Percentiles rank a stretch among this genome's conserved stretches.
These are phyloP conservation scores for Dyspetes luteomarginatus DNA, from an alignment of 2,888 invertebrate species.

Conservation along the genomic window DNA sequence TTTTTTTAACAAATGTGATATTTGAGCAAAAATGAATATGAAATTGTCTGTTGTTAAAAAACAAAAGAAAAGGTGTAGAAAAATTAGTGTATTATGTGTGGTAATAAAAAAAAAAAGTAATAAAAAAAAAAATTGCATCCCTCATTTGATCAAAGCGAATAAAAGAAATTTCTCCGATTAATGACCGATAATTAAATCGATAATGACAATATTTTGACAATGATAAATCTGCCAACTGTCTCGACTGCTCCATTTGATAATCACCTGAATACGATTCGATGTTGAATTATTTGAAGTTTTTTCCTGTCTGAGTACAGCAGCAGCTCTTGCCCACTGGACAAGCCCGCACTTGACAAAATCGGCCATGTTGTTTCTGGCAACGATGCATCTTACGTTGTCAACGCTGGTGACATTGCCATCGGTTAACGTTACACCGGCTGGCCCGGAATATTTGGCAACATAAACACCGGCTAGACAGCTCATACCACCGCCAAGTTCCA, in stretches of 20 bases:
- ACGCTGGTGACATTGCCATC: constrained; percentile 92
- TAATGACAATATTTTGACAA: background rate
- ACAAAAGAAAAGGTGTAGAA: no score
- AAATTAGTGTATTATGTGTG: background rate
- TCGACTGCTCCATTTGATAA: constrained; percentile 9
- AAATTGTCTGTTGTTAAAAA: no score
- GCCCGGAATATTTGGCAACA: constrained; percentile 87
- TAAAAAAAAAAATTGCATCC: background rate
- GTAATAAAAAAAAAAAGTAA: background rate
- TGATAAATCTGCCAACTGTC: background rate
- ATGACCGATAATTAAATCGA: background rate
- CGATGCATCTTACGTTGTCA: constrained; percentile 88
- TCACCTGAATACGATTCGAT: constrained; percentile 75
- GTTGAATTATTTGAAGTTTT: constrained; percentile 66
- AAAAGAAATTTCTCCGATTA: background rate
- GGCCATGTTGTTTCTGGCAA: constrained; percentile 87
- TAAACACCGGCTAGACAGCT: constrained; percentile 92
- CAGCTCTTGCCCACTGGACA: constrained; percentile 80
- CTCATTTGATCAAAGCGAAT: background rate
- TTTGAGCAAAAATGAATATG: no score
- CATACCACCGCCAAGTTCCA: constrained; percentile 94
- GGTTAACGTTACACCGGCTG: constrained; percentile 88
- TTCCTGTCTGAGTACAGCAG: constrained; percentile 74
- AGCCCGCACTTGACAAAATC: constrained; percentile 84
- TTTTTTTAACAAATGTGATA: no score